Conservation (phyloP, 2,888 invertebrate species). For the Achlya flavicornis region DNA sequence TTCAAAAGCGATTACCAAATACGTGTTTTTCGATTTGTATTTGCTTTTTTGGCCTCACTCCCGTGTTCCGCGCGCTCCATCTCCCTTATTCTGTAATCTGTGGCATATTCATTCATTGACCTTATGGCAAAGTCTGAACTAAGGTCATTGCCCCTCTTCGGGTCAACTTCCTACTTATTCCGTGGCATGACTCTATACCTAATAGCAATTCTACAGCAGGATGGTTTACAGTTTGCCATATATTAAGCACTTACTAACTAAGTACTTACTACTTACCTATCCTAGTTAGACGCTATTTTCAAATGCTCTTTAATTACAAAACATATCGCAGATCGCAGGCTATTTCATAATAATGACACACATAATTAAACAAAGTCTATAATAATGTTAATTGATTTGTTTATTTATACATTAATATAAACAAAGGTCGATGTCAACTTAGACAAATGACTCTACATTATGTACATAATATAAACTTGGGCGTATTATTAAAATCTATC, state of each 20-base stretch:
- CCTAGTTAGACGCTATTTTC: background rate
- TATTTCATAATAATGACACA: background rate
- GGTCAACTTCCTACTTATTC: background rate
- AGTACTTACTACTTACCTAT: no score
- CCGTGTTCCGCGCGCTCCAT: no score
- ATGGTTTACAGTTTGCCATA: background rate
- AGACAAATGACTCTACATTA: conserved; percentile 1
- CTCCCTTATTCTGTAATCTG: no score
- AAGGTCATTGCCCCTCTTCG: background rate
- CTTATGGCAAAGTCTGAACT: background rate
- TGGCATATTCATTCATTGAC: background rate
- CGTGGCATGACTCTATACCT: background rate
- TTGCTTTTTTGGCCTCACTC: no score
- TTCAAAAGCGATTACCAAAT: no score
- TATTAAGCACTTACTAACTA: background rate
- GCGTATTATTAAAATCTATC: background rate
- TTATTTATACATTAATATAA: conserved; percentile 6
- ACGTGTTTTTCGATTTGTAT: no score
- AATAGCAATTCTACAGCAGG: background rate
- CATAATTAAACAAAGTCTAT: background rate
- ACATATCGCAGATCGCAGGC: background rate
- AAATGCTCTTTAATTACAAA: no score
- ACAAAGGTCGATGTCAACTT: conserved; percentile 8
- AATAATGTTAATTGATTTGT: background rate
- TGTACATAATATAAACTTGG: background rate